Evolutionary conservation across 2,888 invertebrate species (phyloP).

Genomic region (Chalcosyrphus nemorum): DNA sequence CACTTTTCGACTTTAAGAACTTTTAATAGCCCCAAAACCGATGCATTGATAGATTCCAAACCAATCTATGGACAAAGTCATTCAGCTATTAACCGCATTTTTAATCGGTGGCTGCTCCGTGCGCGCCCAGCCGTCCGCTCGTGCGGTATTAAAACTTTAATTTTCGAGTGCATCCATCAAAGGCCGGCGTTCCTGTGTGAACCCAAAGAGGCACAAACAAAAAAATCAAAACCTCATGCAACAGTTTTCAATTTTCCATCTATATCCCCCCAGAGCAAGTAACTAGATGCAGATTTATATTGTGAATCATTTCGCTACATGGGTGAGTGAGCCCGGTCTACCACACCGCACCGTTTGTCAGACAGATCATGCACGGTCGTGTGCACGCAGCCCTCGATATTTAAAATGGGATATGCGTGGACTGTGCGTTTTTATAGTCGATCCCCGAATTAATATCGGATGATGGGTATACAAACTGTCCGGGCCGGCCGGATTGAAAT

Average conservation of each 20-base stretch:
- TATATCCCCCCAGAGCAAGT: background rate
- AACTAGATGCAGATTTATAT: constrained; percentile 35
- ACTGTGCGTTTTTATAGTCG: constrained; percentile 14
- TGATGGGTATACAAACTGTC: constrained; percentile 21
- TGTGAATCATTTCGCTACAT: constrained; percentile 31
- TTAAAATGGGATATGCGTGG: constrained; percentile 27
- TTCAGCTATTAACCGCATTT: constrained; percentile 66
- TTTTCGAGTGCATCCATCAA: constrained; percentile 53
- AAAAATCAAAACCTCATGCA: constrained; percentile 41
- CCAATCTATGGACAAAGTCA: constrained; percentile 8
- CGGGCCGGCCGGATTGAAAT: constrained; percentile 34
- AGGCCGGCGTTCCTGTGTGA: constrained; percentile 36
- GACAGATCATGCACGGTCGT: constrained; percentile 52
- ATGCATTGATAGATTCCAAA: constrained; percentile 33
- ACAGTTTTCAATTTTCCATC: constrained; percentile 40
- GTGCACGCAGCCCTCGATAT: constrained; percentile 49
- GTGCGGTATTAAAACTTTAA: constrained; percentile 15
- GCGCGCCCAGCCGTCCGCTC: background rate
- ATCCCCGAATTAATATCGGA: constrained; percentile 39
- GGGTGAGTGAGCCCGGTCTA: constrained; percentile 28
- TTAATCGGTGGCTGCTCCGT: constrained; percentile 65
- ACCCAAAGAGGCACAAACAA: constrained; percentile 9
- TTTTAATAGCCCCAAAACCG: constrained; percentile 5
- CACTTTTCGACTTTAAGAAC: constrained; percentile 38
- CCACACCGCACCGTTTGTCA: too few relatives aligned